Conservation (phyloP, 2,113 vertebrate species). For the Malurus melanocephalus region DNA sequence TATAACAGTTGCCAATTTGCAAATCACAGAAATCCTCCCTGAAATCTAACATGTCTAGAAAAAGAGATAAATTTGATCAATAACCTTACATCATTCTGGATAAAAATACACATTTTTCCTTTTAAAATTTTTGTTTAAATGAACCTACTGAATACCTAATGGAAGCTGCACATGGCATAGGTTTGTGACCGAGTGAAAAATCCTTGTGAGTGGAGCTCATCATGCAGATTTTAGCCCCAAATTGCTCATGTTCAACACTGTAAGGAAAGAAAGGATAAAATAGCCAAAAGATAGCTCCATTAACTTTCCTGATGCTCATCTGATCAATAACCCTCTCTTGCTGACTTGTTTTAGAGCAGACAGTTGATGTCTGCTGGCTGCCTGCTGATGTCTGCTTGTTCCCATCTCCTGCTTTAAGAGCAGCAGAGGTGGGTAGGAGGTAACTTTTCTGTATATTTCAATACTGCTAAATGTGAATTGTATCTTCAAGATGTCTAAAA, state of each 20-base stretch:
- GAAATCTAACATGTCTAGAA: not conserved
- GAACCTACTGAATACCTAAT: not conserved
- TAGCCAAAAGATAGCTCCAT: not conserved
- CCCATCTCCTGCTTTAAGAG: not conserved
- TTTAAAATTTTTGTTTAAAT: not conserved
- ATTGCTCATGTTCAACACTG: not conserved
- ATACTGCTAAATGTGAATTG: not conserved
- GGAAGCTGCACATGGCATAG: not conserved
- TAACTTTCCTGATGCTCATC: not conserved
- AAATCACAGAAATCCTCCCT: not conserved
- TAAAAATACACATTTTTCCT: not conserved
- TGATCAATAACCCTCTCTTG: not conserved
- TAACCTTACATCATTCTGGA: not conserved
- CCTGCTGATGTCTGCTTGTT: not conserved
- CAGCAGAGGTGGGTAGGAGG: not conserved
- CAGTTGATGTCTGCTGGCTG: not conserved
- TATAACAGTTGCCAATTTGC: not conserved
- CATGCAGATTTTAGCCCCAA: not conserved
- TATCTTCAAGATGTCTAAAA: not conserved
- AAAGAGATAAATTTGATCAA: not conserved
- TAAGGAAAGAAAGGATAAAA: not conserved
- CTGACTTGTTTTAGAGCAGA: not conserved
- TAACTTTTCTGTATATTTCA: not conserved
- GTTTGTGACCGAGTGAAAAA: not conserved
- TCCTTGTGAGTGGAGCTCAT: fast-evolving